Percentiles rank a stretch among this genome's conserved stretches.
These are phyloP conservation scores for Mastomys coucha DNA, from an alignment of 2,113 vertebrate species.

Conservation along the genomic window DNA sequence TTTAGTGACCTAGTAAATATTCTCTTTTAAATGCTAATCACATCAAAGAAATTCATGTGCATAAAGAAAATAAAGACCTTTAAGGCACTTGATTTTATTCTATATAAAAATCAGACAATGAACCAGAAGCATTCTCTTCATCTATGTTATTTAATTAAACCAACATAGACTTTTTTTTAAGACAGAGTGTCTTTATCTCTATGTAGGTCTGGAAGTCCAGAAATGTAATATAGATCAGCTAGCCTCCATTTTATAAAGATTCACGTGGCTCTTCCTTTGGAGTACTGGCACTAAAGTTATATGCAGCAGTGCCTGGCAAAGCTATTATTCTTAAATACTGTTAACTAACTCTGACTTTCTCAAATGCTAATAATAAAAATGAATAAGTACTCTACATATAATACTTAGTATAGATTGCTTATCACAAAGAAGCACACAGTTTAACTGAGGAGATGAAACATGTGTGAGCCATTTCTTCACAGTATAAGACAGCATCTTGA, in stretches of 20 bases:
- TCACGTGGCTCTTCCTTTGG: no score
- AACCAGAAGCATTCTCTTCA: neutral
- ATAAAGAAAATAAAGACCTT: neutral
- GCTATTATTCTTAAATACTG: neutral
- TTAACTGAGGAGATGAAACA: neutral
- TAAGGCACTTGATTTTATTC: neutral
- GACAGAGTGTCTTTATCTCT: neutral
- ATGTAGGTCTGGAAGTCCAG: neutral
- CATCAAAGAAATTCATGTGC: neutral
- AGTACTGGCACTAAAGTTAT: neutral
- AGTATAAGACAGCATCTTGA: neutral
- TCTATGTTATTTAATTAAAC: neutral
- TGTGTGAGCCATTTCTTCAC: neutral
- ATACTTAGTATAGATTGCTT: neutral
- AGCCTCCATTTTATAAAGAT: neutral
- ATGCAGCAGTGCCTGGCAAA: neutral
- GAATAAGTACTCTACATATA: neutral
- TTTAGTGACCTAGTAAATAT: neutral
- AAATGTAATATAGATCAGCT: neutral
- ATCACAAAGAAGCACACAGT: rapidly evolving
- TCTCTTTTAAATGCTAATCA: neutral
- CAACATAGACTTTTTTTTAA: neutral
- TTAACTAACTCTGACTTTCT: neutral
- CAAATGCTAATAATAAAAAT: neutral
- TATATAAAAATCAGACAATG: neutral